Conservation (phyloP, 1,140 invertebrate genomes). For the Pantala flavescens region DNA sequence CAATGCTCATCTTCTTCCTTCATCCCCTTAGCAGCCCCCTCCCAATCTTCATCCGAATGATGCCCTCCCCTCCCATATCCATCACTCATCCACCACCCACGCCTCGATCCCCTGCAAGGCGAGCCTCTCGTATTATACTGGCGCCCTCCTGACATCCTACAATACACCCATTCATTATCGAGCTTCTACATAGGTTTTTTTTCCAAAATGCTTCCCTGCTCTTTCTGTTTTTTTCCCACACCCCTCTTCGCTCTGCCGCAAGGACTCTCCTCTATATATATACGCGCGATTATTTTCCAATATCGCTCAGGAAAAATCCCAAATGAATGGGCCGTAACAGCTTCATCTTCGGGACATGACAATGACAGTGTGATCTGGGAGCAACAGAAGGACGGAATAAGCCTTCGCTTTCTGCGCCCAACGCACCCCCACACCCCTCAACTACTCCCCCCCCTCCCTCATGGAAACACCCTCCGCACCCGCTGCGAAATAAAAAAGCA, state of each 20-base stretch:
- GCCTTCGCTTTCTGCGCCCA: not conserved
- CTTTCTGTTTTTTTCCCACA: not conserved
- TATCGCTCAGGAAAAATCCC: not conserved
- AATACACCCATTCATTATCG: slow-evolving; percentile 9
- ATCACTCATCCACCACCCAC: not conserved
- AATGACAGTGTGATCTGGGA: slow-evolving; percentile 10
- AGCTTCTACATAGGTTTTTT: not conserved
- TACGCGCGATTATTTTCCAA: slow-evolving; percentile 4
- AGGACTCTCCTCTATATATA: not conserved
- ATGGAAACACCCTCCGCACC: not conserved
- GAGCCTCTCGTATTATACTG: slow-evolving; percentile 5
- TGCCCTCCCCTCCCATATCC: not conserved
- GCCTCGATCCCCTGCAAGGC: slow-evolving; percentile 2
- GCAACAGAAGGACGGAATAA: slow-evolving; percentile 11
- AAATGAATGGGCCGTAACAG: not conserved
- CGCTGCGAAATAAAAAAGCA: not conserved
- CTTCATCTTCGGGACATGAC: not conserved
- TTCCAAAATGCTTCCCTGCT: not conserved
- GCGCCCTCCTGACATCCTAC: slow-evolving; percentile 5
- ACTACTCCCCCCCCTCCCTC: not conserved
- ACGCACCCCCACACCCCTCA: too few relatives aligned
- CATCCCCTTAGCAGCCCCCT: not conserved
- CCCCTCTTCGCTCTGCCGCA: not conserved
- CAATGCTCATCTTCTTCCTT: not conserved
- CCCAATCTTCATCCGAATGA: not conserved